A percentile compares a stretch with the other conserved stretches of the same genome.
These are phyloP conservation scores for Epinephelus malabaricus DNA, from an alignment of 2,797 vertebrate genomes.

Conservation along the genomic window DNA sequence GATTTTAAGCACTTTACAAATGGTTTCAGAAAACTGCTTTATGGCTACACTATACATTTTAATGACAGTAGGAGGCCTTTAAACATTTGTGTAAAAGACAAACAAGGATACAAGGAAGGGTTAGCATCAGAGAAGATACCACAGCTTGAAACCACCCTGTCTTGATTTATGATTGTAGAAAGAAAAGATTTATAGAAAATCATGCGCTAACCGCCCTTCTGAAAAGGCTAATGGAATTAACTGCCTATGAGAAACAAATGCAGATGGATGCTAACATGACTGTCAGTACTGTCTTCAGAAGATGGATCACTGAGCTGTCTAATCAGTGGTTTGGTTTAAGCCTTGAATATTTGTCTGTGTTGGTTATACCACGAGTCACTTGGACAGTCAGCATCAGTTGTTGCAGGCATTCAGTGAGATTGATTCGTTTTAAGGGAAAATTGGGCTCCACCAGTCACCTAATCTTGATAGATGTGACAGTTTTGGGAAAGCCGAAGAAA, in stretches of 20 bases:
- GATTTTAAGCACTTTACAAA: constrained; percentile 2
- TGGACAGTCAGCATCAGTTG: constrained; percentile 64
- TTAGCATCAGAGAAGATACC: constrained; percentile 12
- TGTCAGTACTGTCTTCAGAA: constrained; percentile 50
- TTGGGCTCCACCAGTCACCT: constrained; percentile 65
- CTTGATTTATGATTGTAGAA: constrained; percentile 74
- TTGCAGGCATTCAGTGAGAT: constrained; percentile 65
- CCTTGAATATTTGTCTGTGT: constrained; percentile 75
- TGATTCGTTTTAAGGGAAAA: constrained; percentile 70
- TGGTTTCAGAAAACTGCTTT: not conserved
- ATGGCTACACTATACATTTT: not conserved
- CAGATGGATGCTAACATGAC: constrained; percentile 74
- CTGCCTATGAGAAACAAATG: constrained; percentile 73
- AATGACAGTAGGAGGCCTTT: constrained; percentile 14
- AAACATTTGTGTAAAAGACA: constrained; percentile 60
- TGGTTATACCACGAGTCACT: constrained; percentile 60
- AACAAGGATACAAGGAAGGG: constrained; percentile 45
- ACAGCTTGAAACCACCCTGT: constrained; percentile 22
- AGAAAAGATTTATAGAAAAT: constrained; percentile 58
- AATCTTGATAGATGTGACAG: constrained; percentile 78
- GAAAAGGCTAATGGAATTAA: constrained; percentile 83
- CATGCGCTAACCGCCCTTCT: constrained; percentile 58
- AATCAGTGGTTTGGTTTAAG: constrained; percentile 71
- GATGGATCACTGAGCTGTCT: constrained; percentile 73
- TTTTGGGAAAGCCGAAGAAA: constrained; percentile 59